These are phyloP conservation scores for Periophthalmus magnuspinnatus DNA, from an alignment of 2,797 vertebrate genomes.

Conservation along the genomic window DNA sequence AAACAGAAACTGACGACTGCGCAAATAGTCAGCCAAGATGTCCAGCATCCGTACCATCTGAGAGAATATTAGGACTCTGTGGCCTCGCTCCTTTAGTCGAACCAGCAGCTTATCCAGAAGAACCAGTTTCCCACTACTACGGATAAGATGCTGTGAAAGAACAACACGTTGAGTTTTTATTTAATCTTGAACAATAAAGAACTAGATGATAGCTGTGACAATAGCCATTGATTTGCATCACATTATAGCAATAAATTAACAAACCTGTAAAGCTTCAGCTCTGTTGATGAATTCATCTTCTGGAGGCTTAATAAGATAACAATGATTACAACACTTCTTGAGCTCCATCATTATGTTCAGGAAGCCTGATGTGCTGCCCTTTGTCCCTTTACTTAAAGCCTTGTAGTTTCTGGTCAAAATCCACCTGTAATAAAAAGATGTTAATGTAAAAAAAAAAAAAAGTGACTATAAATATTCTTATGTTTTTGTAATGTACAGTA, in stretches of 20 bases:
- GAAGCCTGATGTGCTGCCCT: slow-evolving; percentile 98
- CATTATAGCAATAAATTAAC: background rate
- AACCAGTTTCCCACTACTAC: slow-evolving; percentile 96
- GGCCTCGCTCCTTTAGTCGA: slow-evolving; percentile 92
- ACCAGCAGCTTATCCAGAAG: slow-evolving; percentile 95
- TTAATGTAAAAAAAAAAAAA: background rate
- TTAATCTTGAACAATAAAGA: background rate
- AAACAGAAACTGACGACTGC: slow-evolving; percentile 92
- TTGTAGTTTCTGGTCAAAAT: slow-evolving; percentile 99
- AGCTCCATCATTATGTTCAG: slow-evolving; percentile 99
- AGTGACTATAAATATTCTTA: background rate
- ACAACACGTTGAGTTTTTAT: background rate
- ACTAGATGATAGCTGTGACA: background rate
- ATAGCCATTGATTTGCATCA: background rate
- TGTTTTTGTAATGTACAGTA: no score
- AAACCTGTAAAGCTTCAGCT: slow-evolving; percentile 94
- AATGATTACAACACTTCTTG: slow-evolving; percentile 99
- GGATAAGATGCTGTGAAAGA: slow-evolving; percentile 86
- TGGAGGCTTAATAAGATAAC: slow-evolving; percentile 98
- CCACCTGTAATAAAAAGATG: slow-evolving; percentile 79
- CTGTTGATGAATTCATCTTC: slow-evolving; percentile 94
- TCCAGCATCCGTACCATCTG: slow-evolving; percentile 99
- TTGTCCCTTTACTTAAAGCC: slow-evolving; percentile 96
- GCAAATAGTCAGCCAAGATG: slow-evolving; percentile 97
- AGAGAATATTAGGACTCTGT: slow-evolving; percentile 97